These are phyloP conservation scores for Acanthurus leucopareius DNA, from an alignment of 2,797 vertebrate genomes.

Conservation along the genomic window DNA sequence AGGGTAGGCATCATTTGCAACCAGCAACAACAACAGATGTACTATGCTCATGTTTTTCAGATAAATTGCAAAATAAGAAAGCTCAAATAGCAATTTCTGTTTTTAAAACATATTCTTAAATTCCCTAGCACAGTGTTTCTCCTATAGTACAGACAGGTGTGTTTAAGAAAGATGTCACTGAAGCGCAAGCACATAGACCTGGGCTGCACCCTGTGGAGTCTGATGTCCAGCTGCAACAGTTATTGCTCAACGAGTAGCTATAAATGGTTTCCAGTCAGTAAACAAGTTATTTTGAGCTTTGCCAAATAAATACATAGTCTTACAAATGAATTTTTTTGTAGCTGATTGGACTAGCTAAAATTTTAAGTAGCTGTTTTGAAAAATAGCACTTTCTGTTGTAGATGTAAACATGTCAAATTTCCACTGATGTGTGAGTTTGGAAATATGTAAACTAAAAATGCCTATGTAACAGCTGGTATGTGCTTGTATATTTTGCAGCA, in stretches of 20 bases:
- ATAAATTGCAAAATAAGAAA: background rate
- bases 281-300: background rate
- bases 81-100: no score
- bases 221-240: background rate
- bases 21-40: background rate
- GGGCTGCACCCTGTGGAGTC: background rate
- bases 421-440: background rate
- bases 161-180: background rate
- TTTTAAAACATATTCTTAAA: no score
- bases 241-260: background rate
- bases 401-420: background rate
- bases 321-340: background rate
- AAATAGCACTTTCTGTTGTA: background rate
- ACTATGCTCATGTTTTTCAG: background rate
- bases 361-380: background rate
- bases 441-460: background rate
- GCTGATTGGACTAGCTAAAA: no score
- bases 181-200: background rate
- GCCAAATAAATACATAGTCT: background rate
- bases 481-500: no score
- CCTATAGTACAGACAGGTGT: background rate
- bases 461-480: no score
- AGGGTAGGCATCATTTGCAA: background rate
- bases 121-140: background rate
- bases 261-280: background rate